Conservation (phyloP, 2,797 vertebrate genomes). For the Chloroceryle amazona region DNA sequence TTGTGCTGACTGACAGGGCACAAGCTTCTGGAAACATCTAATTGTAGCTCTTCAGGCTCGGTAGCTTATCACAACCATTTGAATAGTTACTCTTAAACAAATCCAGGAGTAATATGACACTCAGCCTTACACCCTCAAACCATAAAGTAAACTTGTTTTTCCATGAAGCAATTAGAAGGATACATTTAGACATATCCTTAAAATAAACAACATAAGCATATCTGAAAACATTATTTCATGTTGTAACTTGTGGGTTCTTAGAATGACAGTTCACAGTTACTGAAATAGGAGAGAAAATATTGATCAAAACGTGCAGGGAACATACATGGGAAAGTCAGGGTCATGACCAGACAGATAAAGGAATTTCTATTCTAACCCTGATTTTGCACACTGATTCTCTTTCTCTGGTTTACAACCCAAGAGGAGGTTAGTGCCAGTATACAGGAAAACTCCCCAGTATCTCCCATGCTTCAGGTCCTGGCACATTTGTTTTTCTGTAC, state of each 20-base stretch:
- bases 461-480: not conserved
- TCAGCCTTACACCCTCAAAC: slow-evolving; percentile 66
- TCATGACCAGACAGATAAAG: not conserved
- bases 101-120: slow-evolving; percentile 46
- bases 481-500: not conserved
- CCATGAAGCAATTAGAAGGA: slow-evolving; percentile 71
- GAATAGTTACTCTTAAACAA: slow-evolving; percentile 31
- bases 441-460: not conserved
- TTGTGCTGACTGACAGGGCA: slow-evolving; percentile 31
- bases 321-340: not conserved
- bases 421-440: not conserved
- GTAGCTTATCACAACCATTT: slow-evolving; percentile 61
- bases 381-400: not conserved
- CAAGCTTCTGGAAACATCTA: slow-evolving; percentile 61
- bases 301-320: not conserved
- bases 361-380: not conserved
- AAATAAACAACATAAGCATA: slow-evolving; percentile 72
- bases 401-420: not conserved
- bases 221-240: slow-evolving; percentile 47
- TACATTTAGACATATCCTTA: slow-evolving; percentile 68
- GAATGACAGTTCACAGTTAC: not conserved
- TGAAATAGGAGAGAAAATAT: slow-evolving; percentile 44
- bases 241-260: slow-evolving; percentile 48
- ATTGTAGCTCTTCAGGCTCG: slow-evolving; percentile 30
- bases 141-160: slow-evolving; percentile 65